Evolutionary conservation across 2,797 vertebrate genomes (phyloP).

Genomic region (Streptopelia turtur): DNA sequence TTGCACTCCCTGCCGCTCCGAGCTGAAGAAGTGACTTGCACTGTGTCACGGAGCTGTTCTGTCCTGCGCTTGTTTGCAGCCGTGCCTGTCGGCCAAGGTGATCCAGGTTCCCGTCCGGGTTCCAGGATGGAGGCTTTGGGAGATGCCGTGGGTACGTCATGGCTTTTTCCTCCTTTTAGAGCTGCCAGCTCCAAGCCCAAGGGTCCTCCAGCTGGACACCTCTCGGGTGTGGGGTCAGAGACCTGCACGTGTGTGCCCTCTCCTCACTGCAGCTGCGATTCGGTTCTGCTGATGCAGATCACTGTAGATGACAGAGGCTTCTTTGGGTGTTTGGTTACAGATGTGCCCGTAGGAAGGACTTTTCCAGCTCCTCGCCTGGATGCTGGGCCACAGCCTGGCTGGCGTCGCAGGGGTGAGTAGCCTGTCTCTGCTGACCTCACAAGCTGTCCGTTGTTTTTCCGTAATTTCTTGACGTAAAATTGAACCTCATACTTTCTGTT

Average conservation of each 20-base stretch:
- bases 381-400: fast-evolving
- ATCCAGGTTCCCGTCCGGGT: too few species aligned
- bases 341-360: background rate
- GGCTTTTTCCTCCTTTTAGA: too few species aligned
- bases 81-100: too few species aligned
- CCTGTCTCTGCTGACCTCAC: background rate
- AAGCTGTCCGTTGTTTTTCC: background rate
- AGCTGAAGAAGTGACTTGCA: too few species aligned
- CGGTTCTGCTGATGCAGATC: too few species aligned
- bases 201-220: background rate
- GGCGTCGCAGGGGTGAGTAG: background rate
- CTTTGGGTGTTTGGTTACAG: background rate
- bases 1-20: too few species aligned
- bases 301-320: background rate
- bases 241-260: background rate
- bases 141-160: too few species aligned
- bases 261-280: too few species aligned
- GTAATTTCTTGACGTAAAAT: fast-evolving
- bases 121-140: too few species aligned
- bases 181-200: too few species aligned
- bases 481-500: background rate
- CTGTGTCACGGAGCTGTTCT: too few species aligned
- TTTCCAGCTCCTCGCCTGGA: background rate
- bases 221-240: background rate
- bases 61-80: too few species aligned